A percentile compares a stretch with the other conserved stretches of the same genome.
Conservation (phyloP, 2,888 invertebrate species). For the Ceratothoa steindachneri region DNA sequence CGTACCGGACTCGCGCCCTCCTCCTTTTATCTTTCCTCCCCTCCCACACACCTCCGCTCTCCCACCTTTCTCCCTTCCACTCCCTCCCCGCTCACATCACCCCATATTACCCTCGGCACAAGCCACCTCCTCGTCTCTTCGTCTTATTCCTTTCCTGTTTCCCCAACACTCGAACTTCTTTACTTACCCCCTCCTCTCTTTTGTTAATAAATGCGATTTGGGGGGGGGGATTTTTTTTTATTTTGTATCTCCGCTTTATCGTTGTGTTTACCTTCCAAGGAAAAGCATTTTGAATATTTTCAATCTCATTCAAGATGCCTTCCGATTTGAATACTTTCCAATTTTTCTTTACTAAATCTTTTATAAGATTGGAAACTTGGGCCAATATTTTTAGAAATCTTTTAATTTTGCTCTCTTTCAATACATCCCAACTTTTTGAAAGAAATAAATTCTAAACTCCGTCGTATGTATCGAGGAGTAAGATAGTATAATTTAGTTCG, state of each 20-base stretch:
- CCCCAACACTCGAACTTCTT: background rate
- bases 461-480: no score
- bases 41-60: background rate
- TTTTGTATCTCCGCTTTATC: constrained; percentile 8
- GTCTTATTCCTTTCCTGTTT: background rate
- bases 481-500: no score
- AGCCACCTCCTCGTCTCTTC: background rate
- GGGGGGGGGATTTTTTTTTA: no score
- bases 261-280: constrained; percentile 7
- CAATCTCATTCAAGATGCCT: constrained; percentile 2
- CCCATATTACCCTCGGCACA: background rate
- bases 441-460: no score
- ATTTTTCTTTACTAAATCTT: background rate
- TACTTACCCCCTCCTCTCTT: background rate
- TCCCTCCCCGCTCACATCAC: background rate
- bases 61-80: background rate
- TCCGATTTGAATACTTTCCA: background rate
- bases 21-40: background rate
- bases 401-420: constrained; percentile 1
- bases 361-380: background rate
- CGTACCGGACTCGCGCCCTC: background rate
- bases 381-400: background rate
- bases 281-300: constrained; percentile 11
- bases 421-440: no score
- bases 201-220: constrained; percentile 5